phyloP scores from a whole-genome alignment of 1,140 invertebrate genomes.

The Archivesica marissinica region DNA sequence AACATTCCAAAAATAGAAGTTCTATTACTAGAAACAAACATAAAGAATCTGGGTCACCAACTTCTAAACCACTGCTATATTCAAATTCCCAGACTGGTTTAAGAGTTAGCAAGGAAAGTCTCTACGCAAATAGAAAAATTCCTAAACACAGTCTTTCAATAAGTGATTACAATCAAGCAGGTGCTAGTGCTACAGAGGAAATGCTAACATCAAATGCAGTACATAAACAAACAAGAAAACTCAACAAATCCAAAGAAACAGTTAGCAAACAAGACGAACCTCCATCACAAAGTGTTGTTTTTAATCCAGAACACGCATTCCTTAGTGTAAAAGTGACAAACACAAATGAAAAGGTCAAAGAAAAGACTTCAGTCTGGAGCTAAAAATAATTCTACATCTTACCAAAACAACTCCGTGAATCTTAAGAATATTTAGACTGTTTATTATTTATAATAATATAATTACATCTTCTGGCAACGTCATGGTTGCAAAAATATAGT shows the following conservation, averaged over 20 bases:
- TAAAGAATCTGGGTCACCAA: not conserved
- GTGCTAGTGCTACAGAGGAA: not conserved
- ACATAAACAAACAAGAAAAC: not conserved
- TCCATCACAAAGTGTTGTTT: not conserved
- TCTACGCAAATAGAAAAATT: not conserved
- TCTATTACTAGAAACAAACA: not conserved
- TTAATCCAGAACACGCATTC: not conserved
- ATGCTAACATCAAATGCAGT: not conserved
- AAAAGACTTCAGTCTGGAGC: not conserved
- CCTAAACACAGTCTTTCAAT: constrained; percentile 16
- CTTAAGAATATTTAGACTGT: no score
- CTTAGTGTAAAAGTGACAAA: not conserved
- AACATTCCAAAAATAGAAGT: not conserved
- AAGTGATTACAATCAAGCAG: not conserved
- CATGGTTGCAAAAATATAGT: no score
- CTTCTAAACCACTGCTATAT: constrained; percentile 4
- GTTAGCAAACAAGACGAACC: not conserved
- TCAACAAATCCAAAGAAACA: not conserved
- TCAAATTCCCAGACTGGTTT: constrained; percentile 6
- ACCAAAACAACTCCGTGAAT: no score
- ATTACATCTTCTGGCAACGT: no score
- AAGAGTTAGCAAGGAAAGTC: not conserved
- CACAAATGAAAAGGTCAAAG: not conserved
- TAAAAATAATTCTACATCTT: not conserved
- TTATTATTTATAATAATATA: no score